Base-by-base conservation (phyloP, 2,888 invertebrate species). In the Dryobotodes eremita region DNA sequence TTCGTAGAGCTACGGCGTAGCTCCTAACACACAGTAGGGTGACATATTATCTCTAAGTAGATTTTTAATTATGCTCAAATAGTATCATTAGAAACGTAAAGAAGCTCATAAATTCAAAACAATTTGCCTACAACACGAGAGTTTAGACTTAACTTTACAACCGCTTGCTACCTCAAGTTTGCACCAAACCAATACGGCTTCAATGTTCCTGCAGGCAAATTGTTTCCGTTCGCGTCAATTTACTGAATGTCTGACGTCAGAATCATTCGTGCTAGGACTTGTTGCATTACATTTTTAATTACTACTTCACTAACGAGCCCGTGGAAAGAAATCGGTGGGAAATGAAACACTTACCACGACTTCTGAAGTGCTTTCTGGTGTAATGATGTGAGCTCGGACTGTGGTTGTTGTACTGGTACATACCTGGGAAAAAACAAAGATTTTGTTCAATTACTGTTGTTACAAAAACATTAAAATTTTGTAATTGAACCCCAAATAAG, bases 221-320 rank as follows among this genome's bases (percentile, higher is more conserved):
- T 95, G 96, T 94, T 94, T 94, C 94, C 93, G 93, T 92, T 93
- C 92, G 90, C 92, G 94, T 94, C 94, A 94, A 93, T 95, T 95
- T 93, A 92, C 92, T 92, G 92, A 91, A 91, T 91, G 91, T 92
- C 88, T 90, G 88, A 89, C 89, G 88, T 84, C 85, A 86, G 86
- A 88, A 89, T 89, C 88, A 89, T 89, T 92, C 85, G 79, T 75
- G 81, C 82, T 80, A 77, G 74, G 87, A 89, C 85, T 85, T 89
- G 84, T 88, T 89, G 85, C 83, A 74, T 76, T 65, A 71, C 7
- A 50, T 72, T 86, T 83, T 86, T 83, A 71, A 79, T 79, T 55
- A 72, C 65, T 53, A 48, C n/a, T 62, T 55, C 11, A 6, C n/a
- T 78, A 77, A 77, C 46, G 53, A 66, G 50, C 26, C 17, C 5